phyloP scores from a whole-genome alignment of 2,888 invertebrate genomes.

The Nomada hirtipes region DNA sequence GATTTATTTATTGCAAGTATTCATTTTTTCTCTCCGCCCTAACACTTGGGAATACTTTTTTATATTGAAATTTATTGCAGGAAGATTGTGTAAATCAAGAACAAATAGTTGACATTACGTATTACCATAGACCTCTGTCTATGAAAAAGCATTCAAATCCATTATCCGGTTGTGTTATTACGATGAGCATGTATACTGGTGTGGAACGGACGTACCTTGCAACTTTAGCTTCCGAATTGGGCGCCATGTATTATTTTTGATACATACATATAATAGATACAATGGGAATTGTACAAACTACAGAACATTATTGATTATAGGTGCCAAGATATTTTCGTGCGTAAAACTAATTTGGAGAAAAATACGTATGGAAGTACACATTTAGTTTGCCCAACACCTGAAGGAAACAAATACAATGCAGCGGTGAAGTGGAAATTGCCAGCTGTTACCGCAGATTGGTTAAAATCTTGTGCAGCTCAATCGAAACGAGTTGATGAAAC shows the following conservation, averaged over 20 bases:
- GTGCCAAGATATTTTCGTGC: conserved; percentile 89
- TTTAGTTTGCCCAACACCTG: conserved; percentile 90
- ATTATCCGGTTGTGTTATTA: conserved; percentile 90
- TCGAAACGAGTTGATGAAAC: conserved; percentile 86
- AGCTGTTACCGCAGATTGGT: conserved; percentile 91
- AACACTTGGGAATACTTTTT: not conserved
- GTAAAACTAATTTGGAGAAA: conserved; percentile 85
- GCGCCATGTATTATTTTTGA: conserved; percentile 59
- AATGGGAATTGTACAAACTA: not conserved
- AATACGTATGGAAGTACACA: conserved; percentile 90
- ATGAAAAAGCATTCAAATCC: conserved; percentile 85
- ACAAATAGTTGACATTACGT: conserved; percentile 87
- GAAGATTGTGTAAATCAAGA: conserved; percentile 88
- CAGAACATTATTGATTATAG: conserved; percentile 76
- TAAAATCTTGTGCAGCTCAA: conserved; percentile 88
- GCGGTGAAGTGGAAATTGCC: conserved; percentile 94
- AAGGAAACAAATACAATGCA: conserved; percentile 93
- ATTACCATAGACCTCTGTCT: conserved; percentile 90
- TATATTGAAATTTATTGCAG: conserved; percentile 79
- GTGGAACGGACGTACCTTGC: conserved; percentile 91
- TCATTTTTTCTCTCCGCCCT: not conserved
- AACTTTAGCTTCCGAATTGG: conserved; percentile 88
- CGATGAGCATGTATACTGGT: conserved; percentile 91
- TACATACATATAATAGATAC: conserved; percentile 5
- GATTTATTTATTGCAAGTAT: conserved; percentile 89